A percentile compares a stretch with the other conserved stretches of the same genome.
Conservation (phyloP, 2,888 invertebrate species). For the Pterostichus niger region DNA sequence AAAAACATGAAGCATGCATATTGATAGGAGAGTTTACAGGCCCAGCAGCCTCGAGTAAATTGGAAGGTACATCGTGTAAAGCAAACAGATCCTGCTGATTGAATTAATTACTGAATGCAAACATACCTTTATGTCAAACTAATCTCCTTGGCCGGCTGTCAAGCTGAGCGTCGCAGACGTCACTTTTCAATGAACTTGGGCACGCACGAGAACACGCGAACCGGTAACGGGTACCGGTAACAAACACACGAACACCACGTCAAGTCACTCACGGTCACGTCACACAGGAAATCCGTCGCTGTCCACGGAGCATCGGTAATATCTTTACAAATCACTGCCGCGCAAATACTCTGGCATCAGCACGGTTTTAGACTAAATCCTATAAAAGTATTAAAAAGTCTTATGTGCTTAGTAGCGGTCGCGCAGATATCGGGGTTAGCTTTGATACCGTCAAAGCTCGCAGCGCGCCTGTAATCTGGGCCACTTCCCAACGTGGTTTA, state of each 20-base stretch:
- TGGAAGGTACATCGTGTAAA: too few species aligned
- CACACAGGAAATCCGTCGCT: slow-evolving; percentile 12
- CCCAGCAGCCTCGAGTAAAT: too few species aligned
- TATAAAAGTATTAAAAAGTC: slow-evolving; percentile 86
- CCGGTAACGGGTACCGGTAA: too few species aligned
- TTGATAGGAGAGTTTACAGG: too few species aligned
- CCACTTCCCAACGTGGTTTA: slow-evolving; percentile 88
- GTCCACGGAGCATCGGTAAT: slow-evolving; percentile 61
- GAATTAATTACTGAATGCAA: neutral
- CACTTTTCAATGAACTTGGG: slow-evolving; percentile 13
- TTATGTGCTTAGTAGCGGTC: slow-evolving; percentile 85
- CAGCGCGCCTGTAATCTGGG: slow-evolving; percentile 83
- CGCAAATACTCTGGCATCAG: slow-evolving; percentile 72
- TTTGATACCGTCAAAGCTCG: slow-evolving; percentile 75
- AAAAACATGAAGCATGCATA: too few species aligned
- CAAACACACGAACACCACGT: neutral
- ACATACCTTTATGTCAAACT: slow-evolving; percentile 45
- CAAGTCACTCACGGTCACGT: slow-evolving; percentile 28
- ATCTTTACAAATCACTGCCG: slow-evolving; percentile 75
- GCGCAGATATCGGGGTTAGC: slow-evolving; percentile 82
- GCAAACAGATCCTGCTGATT: too few species aligned
- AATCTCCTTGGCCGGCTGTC: slow-evolving; percentile 22
- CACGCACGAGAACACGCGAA: too few species aligned
- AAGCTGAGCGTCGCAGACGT: neutral
- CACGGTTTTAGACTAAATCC: slow-evolving; percentile 76